Evolutionary conservation across 2,888 invertebrate genomes (phyloP), one percentile per base, ranked within the genome.

Genomic region (Drosophila setosimentum): DNA sequence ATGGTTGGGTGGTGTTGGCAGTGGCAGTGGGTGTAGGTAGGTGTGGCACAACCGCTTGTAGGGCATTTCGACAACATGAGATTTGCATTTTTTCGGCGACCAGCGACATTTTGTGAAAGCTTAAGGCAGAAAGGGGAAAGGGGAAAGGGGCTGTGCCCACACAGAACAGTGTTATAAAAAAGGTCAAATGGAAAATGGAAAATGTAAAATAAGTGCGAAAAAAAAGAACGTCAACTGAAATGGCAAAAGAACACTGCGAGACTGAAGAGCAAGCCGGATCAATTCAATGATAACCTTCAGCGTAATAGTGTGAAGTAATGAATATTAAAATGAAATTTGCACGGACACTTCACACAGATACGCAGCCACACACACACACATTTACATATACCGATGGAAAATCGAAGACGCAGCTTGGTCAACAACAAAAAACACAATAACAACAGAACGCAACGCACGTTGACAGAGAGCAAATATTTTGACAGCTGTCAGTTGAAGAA

Each of bases 401-500:
- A 67, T 67, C 67, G 72, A 73, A 67, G 68, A 67, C 59, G 53
- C 45, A 66, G 30, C 50, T 30, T 42, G 65, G 65, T 55, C 68
- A 68, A 65, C 57, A 66, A 57, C 35, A 65, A 24, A 13, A 45
- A 21, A 21, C 29, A 11, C 42, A 58, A 13, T 8, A 51, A 4
- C 35, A 53, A 30, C 37, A 51, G 7, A 62, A 55, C n/a, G 35
- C 59, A 59, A 55, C 67, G 77, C 74, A 67, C 76, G 76, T 79
- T 85, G 91, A 80, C 76, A 77, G 75, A 77, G 77, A 80, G 87
- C 86, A 92, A 92, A 92, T 91, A 91, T 92, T 92, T 92, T 92
- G 92, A 91, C 92, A 92, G 92, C 92, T 73, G 98, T 98, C 93
- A 99, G 89, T 87, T 83, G 83, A 77, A 83, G 89, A 85, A 90